Percentiles rank a stretch among this genome's conserved stretches.
Conservation (phyloP, 2,113 vertebrate species). For the Bombycilla garrulus region DNA sequence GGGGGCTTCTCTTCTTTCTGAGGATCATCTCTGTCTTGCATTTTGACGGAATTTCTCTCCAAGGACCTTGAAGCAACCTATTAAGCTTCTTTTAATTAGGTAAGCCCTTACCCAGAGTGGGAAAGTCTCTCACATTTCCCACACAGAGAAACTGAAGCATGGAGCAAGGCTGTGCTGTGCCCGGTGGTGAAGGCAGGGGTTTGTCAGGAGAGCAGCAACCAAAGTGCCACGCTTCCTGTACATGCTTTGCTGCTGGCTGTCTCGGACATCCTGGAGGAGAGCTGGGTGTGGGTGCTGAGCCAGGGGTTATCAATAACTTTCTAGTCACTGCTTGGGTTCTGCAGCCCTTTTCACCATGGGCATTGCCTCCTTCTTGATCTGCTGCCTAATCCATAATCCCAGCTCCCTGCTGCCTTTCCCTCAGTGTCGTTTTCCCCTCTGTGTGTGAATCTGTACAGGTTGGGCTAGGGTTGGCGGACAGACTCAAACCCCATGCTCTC, state of each 20-base stretch:
- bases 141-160: not conserved
- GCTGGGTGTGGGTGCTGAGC: not conserved
- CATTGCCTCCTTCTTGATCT: not conserved
- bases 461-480: not conserved
- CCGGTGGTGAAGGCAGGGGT: accelerated
- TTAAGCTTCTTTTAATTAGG: not conserved
- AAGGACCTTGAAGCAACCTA: not conserved
- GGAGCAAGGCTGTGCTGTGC: not conserved
- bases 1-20: not conserved
- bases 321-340: not conserved
- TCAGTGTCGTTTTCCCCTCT: accelerated
- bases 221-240: accelerated
- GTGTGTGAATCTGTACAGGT: not conserved
- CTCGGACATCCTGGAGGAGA: not conserved
- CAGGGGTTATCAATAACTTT: not conserved
- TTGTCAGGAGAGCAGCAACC: not conserved
- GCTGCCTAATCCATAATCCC: not conserved
- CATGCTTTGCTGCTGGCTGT: not conserved
- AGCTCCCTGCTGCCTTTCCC: not conserved
- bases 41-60: not conserved
- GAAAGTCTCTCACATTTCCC: not conserved
- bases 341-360: not conserved
- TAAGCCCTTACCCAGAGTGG: not conserved
- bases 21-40: not conserved
- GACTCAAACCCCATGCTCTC: not conserved